A percentile compares a stretch with the other conserved stretches of the same genome.
Evolutionary conservation across 2,113 vertebrate genomes (phyloP).

Genomic region (Atrichornis clamosus): DNA sequence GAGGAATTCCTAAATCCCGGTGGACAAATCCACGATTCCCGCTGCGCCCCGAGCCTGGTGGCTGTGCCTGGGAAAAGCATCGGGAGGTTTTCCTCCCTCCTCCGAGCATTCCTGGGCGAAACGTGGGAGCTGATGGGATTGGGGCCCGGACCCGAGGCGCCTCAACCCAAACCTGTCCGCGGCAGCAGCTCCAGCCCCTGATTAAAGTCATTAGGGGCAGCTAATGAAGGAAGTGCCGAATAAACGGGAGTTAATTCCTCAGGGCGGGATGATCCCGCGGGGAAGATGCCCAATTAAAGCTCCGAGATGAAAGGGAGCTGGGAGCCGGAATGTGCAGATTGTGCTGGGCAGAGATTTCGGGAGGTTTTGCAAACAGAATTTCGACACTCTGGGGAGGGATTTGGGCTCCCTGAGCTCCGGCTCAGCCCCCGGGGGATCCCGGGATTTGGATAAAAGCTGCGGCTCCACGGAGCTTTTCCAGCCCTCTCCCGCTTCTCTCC

Average conservation of each 20-base stretch:
- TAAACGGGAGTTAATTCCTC: not conserved
- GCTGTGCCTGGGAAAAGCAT: not conserved
- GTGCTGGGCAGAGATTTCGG: not conserved
- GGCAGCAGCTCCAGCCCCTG: not conserved
- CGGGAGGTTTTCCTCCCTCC: not conserved
- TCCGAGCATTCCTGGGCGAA: not conserved
- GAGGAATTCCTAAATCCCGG: not conserved
- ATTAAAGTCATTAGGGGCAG: not conserved
- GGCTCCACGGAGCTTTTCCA: fast-evolving
- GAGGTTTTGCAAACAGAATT: slow-evolving; percentile 36
- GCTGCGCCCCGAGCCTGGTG: not conserved
- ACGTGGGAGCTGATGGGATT: not conserved
- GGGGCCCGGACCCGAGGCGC: not conserved
- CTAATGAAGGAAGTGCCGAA: not conserved
- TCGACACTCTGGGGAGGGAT: not conserved
- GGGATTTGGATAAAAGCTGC: not conserved
- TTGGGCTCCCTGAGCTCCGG: not conserved
- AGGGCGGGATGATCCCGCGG: not conserved
- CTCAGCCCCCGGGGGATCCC: not conserved
- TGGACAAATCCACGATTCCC: fast-evolving
- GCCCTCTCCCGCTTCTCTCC: not conserved
- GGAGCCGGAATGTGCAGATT: slow-evolving; percentile 31
- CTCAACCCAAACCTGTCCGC: not conserved
- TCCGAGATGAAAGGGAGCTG: slow-evolving; percentile 23
- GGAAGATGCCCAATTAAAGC: not conserved